Percentiles rank a stretch among this genome's conserved stretches.
These are phyloP conservation scores for Pseudeuparius sepicola DNA, from an alignment of 2,888 invertebrate species.

Conservation along the genomic window DNA sequence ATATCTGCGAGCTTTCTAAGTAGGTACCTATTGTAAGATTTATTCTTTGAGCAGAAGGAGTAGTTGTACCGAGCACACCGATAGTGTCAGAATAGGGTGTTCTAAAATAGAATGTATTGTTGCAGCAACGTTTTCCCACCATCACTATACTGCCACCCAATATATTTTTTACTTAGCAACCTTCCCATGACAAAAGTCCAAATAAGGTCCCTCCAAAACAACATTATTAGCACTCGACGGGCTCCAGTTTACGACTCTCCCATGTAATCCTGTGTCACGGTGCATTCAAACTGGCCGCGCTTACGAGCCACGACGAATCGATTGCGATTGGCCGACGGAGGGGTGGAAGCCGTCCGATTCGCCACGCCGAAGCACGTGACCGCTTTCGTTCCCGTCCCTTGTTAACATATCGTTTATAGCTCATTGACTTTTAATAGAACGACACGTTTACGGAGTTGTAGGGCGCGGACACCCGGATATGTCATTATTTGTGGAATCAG, in stretches of 20 bases:
- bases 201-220: too few species aligned
- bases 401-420: constrained; percentile 24
- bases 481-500: too few species aligned
- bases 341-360: constrained; percentile 39
- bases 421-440: constrained; percentile 26
- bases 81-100: too few species aligned
- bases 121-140: too few species aligned
- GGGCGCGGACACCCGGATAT: constrained; percentile 1
- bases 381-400: constrained; percentile 16
- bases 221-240: constrained; percentile 21
- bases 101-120: too few species aligned
- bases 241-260: constrained; percentile 26
- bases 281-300: constrained; percentile 35
- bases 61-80: too few species aligned
- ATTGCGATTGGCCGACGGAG: constrained; percentile 33
- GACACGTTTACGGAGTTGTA: constrained; percentile 5
- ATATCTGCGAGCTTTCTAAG: too few species aligned
- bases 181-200: constrained; percentile 23
- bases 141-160: too few species aligned
- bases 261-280: constrained; percentile 38
- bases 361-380: constrained; percentile 52
- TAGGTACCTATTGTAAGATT: too few species aligned
- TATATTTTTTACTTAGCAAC: constrained; percentile 14
- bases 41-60: too few species aligned
- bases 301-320: constrained; percentile 37